These are phyloP conservation scores for Alauda arvensis DNA, from an alignment of 2,797 vertebrate genomes.

Conservation along the genomic window DNA sequence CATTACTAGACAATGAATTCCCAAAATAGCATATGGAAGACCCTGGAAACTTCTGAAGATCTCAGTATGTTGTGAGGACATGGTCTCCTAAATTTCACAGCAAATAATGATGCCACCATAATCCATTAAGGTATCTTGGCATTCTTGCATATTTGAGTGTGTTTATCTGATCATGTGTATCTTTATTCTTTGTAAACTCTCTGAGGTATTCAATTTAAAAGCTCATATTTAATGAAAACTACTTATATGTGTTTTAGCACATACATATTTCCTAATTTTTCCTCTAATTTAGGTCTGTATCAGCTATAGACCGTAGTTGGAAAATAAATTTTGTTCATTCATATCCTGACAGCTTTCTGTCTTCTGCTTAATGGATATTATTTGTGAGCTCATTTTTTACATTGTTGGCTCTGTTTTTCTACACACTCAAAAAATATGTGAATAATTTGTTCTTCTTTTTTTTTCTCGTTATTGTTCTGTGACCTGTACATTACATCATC, in stretches of 20 bases:
- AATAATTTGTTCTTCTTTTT: background rate
- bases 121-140: background rate
- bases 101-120: background rate
- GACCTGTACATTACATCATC: background rate
- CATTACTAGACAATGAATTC: background rate
- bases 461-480: background rate
- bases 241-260: background rate
- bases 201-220: background rate
- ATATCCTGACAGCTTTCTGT: background rate
- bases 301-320: background rate
- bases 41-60: background rate
- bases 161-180: background rate
- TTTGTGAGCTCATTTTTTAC: background rate
- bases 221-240: conserved; percentile 4
- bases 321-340: background rate
- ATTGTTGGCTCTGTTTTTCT: background rate
- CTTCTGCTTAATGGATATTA: background rate
- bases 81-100: background rate
- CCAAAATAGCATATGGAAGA: background rate
- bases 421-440: background rate
- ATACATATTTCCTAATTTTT: background rate
- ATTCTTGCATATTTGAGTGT: background rate
- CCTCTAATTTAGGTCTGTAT: background rate
- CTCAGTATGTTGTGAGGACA: background rate
- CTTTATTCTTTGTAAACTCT: background rate